Conservation (phyloP, 2,797 vertebrate species). For the Florisuga fusca region DNA sequence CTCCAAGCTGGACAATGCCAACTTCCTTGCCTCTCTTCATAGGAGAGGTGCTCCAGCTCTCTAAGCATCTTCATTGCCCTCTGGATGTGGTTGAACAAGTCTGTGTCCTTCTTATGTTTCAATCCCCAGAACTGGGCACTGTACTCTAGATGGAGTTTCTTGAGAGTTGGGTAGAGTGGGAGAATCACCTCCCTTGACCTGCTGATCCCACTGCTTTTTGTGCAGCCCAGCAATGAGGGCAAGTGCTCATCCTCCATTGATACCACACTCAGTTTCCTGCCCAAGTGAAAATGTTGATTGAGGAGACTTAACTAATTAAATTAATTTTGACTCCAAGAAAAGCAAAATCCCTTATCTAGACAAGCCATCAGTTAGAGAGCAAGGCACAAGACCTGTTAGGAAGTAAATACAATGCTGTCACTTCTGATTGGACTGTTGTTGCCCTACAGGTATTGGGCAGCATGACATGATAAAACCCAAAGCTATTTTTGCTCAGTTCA, state of each 20-base stretch:
- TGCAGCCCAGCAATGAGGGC: neutral
- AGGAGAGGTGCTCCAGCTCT: no score
- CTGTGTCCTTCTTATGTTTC: no score
- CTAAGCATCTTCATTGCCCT: no score
- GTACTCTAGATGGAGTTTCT: no score
- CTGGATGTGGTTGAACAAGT: no score
- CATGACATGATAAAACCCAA: neutral
- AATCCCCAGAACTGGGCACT: no score
- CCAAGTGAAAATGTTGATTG: neutral
- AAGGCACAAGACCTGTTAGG: neutral
- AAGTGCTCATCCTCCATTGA: neutral
- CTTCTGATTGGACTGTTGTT: neutral
- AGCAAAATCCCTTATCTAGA: neutral
- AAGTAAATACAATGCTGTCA: neutral
- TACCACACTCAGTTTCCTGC: neutral
- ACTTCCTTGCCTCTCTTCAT: no score
- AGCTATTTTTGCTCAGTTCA: neutral
- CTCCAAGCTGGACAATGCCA: no score
- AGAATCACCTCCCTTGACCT: no score
- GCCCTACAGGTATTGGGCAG: neutral
- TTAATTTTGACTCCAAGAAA: neutral
- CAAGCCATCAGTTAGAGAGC: neutral
- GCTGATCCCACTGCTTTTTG: no score
- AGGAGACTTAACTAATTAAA: neutral
- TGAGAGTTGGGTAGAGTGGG: no score